Base-by-base conservation (phyloP, 1,140 invertebrate species). In the Halesus radiatus region DNA sequence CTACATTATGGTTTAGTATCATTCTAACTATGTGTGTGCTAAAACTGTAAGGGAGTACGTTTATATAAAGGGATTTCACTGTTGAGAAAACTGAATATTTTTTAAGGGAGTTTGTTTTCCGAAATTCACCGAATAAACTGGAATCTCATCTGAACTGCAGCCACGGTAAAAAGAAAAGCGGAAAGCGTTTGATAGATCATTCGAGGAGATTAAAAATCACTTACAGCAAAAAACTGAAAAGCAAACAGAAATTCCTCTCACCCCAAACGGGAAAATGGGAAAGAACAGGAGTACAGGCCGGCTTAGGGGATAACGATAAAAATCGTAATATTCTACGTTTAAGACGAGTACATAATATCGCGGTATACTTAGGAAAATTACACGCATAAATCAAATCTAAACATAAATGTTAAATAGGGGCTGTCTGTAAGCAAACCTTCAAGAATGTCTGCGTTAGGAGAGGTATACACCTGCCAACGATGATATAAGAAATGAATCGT, bases 361-460 rank as follows among this genome's bases (percentile, higher is more conserved):
- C 78, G 50, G 77, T 82, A 72, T 80, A 82, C 81, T 82, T 82
- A 82, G 77, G 23, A 52, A 79, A 82, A 82, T 82, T 82, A 82
- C 81, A 77, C 74, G 74, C 73, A 82, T 82, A 82, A 82, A 82
- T 82, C 81, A 82, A 76, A 73, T 18, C 50, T 32, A 73, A 74
- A 82, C 54, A 76, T 52, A 22, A 53, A 58, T 62, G 72, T 60
- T 56, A 73, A 62, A 70, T 56, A 60, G 23, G 60, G 77, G 52
- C 72, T 26, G 45, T 72, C 16, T 70, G 50, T 78, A 79, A 60
- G 53, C 66, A 53, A 66, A 68, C 62, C 58, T 32, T 66, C 29
- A 8, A n/a, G 53, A 29, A 56, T 58, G 60, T 79, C 66, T 72
- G 23, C 68, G 53, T 37, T 54, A 29, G 45, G 8, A 45, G 37